Conservation (phyloP, 2,888 invertebrate species). For the Caenorhabditis afra region DNA sequence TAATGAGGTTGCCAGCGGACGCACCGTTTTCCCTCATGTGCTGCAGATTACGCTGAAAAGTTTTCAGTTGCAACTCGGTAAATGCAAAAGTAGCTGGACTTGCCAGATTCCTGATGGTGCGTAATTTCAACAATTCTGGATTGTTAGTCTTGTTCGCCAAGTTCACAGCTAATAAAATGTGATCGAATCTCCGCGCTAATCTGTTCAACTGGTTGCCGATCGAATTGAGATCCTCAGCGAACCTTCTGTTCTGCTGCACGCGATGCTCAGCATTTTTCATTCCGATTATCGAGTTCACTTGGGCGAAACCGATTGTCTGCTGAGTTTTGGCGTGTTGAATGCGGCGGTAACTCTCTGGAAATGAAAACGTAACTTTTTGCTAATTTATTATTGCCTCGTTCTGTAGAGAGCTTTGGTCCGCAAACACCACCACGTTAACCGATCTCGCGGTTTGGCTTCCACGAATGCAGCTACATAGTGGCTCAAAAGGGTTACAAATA, state of each 20-base stretch:
- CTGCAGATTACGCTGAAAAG: too few relatives aligned
- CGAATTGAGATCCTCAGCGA: background rate
- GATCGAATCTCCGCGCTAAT: background rate
- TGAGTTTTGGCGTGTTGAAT: background rate
- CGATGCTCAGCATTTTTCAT: background rate
- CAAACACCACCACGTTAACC: too few relatives aligned
- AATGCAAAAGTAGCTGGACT: background rate
- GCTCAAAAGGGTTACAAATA: too few relatives aligned
- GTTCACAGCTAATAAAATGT: background rate
- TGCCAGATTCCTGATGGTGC: background rate
- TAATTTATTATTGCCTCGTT: too few relatives aligned
- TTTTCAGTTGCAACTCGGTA: too few relatives aligned
- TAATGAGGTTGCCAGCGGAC: too few relatives aligned
- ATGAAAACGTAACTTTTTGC: too few relatives aligned
- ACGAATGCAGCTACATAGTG: too few relatives aligned
- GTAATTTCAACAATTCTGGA: background rate
- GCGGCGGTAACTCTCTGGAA: too few relatives aligned
- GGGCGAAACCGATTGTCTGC: background rate
- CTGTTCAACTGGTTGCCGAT: background rate
- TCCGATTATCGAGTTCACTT: background rate
- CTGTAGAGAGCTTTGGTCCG: too few relatives aligned
- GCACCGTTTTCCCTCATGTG: too few relatives aligned
- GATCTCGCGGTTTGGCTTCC: too few relatives aligned
- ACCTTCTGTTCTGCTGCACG: background rate
- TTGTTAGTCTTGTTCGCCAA: background rate